Evolutionary conservation across 2,797 vertebrate species (phyloP), one percentile per base, ranked within the genome.

Genomic region (Coregonus ussuriensis): DNA sequence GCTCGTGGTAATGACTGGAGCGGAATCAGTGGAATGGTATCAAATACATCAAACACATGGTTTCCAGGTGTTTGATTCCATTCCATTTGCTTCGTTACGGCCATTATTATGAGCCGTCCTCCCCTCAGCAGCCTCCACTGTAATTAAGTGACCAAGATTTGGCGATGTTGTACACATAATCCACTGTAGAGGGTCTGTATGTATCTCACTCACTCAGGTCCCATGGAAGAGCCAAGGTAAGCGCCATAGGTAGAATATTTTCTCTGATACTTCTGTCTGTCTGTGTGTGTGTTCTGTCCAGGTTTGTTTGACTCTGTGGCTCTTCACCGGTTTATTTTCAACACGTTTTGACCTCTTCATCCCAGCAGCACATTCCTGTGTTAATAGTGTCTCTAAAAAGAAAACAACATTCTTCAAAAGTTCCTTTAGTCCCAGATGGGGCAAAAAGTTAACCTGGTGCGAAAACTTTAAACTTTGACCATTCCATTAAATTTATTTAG

Each of bases 351-450:
- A 25, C 25, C 25, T 88, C 74, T 77, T 52, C 21, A 47, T 79
- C 72, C 76, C 75, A 33, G 72, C 51, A 0, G 29, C 41, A 71
- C 79, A 87, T 89, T 90, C 86, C 87, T 87, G 85, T 51, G 88
- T 82, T 37, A 81, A 81, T 74, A 78, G 74, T 79, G 79, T 84
- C 86, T 80, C 79, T 65, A 84, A 87, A 71, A 82, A 72, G 81
- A 81, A 87, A 89, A 89, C 81, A 85, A 53, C 35, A 1, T 67
- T 31, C 80, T 87, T 84, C 73, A 81, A 71, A 85, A 83, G 81
- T 41, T 68, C 66, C 72, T 14, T 72, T 79, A 74, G 80, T 68
- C 63, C 33, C 53, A 77, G 37, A 41, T 7, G 37, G 37, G 37
- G 37, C 37, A 41, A 41, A 7, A 41, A 6, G 71, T 80, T 18